phyloP scores from a whole-genome alignment of 2,888 invertebrate genomes.

The Amiota mariae region DNA sequence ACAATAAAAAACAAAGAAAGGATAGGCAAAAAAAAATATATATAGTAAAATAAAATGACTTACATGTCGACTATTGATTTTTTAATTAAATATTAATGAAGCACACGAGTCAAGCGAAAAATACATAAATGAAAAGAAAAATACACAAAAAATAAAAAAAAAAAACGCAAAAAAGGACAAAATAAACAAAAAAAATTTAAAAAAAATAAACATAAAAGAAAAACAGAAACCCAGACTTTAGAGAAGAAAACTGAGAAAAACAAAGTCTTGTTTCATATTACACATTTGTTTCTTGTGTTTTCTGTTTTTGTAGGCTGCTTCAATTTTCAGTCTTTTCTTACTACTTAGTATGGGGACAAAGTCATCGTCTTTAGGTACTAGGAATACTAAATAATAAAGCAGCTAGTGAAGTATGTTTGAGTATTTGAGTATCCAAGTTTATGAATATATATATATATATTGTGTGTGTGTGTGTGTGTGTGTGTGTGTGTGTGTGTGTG shows the following conservation, averaged over 20 bases:
- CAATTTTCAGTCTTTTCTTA: too few species aligned
- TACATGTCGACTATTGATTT: constrained; percentile 69
- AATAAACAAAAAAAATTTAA: neutral
- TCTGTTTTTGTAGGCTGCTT: too few species aligned
- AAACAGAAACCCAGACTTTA: neutral
- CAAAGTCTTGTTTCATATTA: too few species aligned
- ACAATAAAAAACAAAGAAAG: constrained; percentile 31
- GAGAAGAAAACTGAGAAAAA: too few species aligned
- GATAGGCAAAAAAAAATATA: constrained; percentile 36
- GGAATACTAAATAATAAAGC: constrained; percentile 9
- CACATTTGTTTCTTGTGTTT: too few species aligned
- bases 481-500: too few species aligned
- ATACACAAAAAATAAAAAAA: too few species aligned
- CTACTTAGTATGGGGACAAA: too few species aligned
- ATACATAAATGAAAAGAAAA: constrained; percentile 27
- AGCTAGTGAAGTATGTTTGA: neutral
- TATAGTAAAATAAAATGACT: constrained; percentile 52
- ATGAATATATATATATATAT: neutral
- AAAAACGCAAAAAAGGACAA: neutral
- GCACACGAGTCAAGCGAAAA: constrained; percentile 51
- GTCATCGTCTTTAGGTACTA: neutral
- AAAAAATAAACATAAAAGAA: constrained; percentile 12
- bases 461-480: too few species aligned
- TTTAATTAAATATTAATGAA: constrained; percentile 70
- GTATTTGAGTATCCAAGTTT: neutral